phyloP scores from a whole-genome alignment of 2,888 invertebrate species.

The Bombylius major region DNA sequence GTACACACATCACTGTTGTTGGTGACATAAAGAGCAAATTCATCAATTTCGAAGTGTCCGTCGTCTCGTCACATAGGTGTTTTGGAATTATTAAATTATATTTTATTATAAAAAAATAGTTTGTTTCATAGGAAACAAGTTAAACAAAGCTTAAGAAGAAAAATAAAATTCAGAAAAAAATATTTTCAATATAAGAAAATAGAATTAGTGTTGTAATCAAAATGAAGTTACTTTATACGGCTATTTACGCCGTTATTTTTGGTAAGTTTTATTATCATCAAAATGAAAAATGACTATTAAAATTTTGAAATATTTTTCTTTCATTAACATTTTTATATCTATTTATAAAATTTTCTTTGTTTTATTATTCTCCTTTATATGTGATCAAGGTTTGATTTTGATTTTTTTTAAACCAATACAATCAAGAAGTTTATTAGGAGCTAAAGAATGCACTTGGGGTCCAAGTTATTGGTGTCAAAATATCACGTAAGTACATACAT shows the following conservation, averaged over 20 bases:
- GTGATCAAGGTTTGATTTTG: constrained; percentile 4
- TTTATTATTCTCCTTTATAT: neutral
- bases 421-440: constrained; percentile 37
- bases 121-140: too few species aligned
- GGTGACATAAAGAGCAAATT: too few species aligned
- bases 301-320: neutral
- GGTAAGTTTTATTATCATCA: neutral
- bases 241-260: neutral
- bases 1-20: too few species aligned
- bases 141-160: too few species aligned
- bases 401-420: constrained; percentile 5
- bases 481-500: constrained; percentile 25
- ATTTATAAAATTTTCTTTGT: neutral
- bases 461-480: constrained; percentile 64
- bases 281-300: neutral
- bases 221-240: neutral
- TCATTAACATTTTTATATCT: too few species aligned
- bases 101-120: too few species aligned
- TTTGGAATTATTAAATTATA: too few species aligned
- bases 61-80: too few species aligned
- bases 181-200: too few species aligned
- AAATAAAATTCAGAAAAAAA: too few species aligned
- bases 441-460: constrained; percentile 61
- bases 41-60: too few species aligned
- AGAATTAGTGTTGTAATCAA: neutral